A percentile compares a stretch with the other conserved stretches of the same genome.
Conservation (phyloP, 2,797 vertebrate species). For the Tapirus indicus region DNA sequence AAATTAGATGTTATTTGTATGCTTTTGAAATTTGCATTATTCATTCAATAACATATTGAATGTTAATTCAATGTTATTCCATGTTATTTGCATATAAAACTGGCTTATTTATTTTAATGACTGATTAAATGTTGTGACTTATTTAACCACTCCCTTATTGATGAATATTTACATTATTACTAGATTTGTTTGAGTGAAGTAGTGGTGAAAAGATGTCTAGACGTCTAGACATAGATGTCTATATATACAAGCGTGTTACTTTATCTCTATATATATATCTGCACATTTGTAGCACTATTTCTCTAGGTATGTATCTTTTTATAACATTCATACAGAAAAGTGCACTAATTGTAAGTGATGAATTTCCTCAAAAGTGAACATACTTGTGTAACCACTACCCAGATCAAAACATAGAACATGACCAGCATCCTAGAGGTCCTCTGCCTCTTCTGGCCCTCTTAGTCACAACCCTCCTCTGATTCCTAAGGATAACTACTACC, state of each 20-base stretch:
- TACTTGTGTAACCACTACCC: neutral
- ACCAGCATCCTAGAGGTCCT: neutral
- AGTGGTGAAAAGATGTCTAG: conserved; percentile 38
- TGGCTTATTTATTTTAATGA: conserved; percentile 36
- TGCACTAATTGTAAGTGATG: neutral
- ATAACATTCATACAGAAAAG: conserved; percentile 23
- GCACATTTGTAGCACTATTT: neutral
- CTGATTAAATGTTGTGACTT: conserved; percentile 43
- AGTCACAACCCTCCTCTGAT: neutral
- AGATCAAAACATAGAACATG: neutral
- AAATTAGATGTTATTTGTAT: conserved; percentile 19
- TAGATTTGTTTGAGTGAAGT: conserved; percentile 43
- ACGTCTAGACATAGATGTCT: neutral
- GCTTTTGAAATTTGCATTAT: conserved; percentile 55
- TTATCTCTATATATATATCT: neutral
- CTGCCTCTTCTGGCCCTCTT: neutral
- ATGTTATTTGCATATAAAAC: conserved; percentile 58
- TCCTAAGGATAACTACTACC: neutral
- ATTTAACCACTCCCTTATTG: neutral
- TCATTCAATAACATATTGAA: conserved; percentile 51
- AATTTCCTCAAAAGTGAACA: conserved; percentile 23
- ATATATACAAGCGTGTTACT: neutral
- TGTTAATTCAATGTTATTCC: no score
- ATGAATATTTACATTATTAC: conserved; percentile 6
- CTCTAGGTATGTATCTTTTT: conserved; percentile 27